Evolutionary conservation across 2,113 vertebrate genomes (phyloP), one percentile per base, ranked within the genome.

Genomic region (Neoarius graeffei): DNA sequence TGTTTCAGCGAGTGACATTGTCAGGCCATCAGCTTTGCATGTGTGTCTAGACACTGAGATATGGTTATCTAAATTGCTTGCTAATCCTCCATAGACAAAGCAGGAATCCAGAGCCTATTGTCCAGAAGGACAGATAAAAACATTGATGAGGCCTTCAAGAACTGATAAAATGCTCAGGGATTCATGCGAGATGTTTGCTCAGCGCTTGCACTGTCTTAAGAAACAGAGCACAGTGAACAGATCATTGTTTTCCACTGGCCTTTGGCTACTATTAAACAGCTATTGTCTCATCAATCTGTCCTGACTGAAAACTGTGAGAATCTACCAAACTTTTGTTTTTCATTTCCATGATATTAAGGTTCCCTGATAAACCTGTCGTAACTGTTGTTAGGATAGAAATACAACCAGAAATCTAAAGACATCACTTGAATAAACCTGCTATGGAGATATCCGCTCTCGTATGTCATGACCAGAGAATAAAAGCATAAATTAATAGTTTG

Each of bases 1-100:
- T 94, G 92, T 94, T 85, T 91, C 90, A 89, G 48, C 84, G 71
- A 67, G 88, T 84, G 83, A 91, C 89, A 91, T 83, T 66, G 54
- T 62, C 84, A 90, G 52, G 79, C 83, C 42, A 35, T 83, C 67
- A 83, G 81, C 80, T 82, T 91, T 89, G 88, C 88, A 77, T 30
- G 80, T 90, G 86, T 88, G 92, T 94, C 93, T 93, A 94, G 93
- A 94, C 91, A 25, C n/a, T 84, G 67, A 94, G 94, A 94, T 93
- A 92, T 77, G 86, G 92, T 89, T 95, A 95, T 95, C 94, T 95
- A 91, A 94, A 94, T 94, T 83, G 89, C 89, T 82, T 83, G 79
- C 91, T 91, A 89, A 86, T 85, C 87, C 88, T 85, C 88, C 30
- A 79, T 86, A 71, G 1, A 88, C 86, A 91, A 90, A 92, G 89